Percentiles rank a stretch among this genome's conserved stretches.
phyloP scores from a whole-genome alignment of 2,797 vertebrate species.

The Thaleichthys pacificus region DNA sequence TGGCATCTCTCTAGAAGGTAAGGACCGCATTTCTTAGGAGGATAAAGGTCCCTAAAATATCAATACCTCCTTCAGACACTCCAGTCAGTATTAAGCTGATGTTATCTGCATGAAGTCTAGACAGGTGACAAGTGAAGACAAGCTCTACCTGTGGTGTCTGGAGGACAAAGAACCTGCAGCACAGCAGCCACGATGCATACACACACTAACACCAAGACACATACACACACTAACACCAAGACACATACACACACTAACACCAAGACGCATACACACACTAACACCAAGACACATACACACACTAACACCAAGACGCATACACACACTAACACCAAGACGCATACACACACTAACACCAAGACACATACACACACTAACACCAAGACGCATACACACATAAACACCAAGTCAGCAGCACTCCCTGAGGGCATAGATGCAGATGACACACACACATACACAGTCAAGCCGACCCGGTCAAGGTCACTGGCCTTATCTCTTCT shows the following conservation, averaged over 20 bases:
- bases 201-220: neutral
- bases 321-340: neutral
- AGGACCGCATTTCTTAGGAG: neutral
- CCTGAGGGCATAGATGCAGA: slow-evolving; percentile 18
- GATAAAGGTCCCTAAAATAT: slow-evolving; percentile 40
- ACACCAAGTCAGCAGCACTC: neutral
- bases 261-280: slow-evolving; percentile 22
- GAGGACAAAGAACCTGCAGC: slow-evolving; percentile 61
- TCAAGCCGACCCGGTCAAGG: slow-evolving; percentile 45
- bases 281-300: neutral
- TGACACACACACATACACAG: slow-evolving; percentile 32
- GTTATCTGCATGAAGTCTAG: slow-evolving; percentile 68
- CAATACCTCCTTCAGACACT: slow-evolving; percentile 53
- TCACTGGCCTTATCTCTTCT: slow-evolving; percentile 52
- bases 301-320: slow-evolving; percentile 12
- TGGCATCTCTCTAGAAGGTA: neutral
- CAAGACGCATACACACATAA: slow-evolving; percentile 21
- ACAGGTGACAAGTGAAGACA: slow-evolving; percentile 62
- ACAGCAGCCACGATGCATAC: slow-evolving; percentile 35
- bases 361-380: neutral
- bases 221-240: neutral
- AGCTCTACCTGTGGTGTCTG: slow-evolving; percentile 48
- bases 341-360: neutral
- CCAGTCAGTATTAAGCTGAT: slow-evolving; percentile 55
- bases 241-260: neutral